Conservation (phyloP, 1,140 invertebrate species). For the Sycobia sp. region DNA sequence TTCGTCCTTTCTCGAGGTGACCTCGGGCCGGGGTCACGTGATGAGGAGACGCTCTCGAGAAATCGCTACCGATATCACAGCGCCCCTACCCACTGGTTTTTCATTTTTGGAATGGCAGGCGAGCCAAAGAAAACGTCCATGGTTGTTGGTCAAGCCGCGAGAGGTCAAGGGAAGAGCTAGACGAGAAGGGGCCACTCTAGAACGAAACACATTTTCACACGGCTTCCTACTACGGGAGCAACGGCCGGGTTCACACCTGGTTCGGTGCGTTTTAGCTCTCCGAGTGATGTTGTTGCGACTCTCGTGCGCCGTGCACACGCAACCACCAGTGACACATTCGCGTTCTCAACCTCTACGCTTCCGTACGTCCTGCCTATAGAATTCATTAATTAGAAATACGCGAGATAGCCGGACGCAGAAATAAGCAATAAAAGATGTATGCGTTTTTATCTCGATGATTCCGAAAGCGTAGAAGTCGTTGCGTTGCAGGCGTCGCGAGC, state of each 20-base stretch:
- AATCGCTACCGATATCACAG: no score
- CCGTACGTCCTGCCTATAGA: not conserved
- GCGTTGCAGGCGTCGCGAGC: not conserved
- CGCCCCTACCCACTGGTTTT: no score
- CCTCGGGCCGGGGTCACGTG: no score
- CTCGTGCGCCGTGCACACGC: no score
- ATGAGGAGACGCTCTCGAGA: no score
- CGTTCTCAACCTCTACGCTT: constrained; percentile 15
- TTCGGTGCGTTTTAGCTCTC: constrained; percentile 43
- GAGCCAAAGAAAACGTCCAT: no score
- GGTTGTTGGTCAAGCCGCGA: no score
- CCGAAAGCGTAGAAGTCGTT: not conserved
- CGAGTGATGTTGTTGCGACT: constrained; percentile 41
- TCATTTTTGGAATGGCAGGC: no score
- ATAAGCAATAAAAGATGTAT: constrained; percentile 7
- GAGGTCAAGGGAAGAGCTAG: no score
- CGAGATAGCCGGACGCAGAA: not conserved
- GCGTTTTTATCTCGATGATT: constrained; percentile 17
- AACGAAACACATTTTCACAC: no score
- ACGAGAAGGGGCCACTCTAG: no score
- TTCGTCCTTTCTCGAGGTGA: no score
- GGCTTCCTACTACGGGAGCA: constrained; percentile 36
- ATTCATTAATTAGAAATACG: constrained; percentile 17
- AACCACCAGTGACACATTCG: constrained; percentile 36
- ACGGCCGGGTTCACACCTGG: constrained; percentile 41